Base-by-base conservation (phyloP, 1,140 invertebrate species). In the Pseudomyrmex cubaensis region DNA sequence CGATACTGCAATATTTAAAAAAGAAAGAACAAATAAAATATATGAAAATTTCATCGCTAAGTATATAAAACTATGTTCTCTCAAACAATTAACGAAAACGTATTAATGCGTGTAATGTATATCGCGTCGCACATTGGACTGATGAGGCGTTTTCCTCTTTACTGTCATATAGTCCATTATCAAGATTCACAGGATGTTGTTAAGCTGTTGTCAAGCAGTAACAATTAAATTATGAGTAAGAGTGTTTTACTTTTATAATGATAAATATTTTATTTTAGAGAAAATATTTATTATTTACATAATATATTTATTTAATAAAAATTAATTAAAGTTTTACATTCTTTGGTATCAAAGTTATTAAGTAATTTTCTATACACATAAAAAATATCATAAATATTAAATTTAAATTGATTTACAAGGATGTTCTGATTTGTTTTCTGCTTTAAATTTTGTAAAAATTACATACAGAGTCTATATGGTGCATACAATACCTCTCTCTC, bases 131-230 rank as follows among this genome's bases (percentile, higher is more conserved):
- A 10, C 35, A 25, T 9, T 70, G 17, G 7, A 70, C 76, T 80
- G 76, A 59, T 80, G 76, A 59, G 0, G 66, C 50, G 15, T 61
- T 48, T 59, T 48, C 44, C 50, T 70, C n/a, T 48, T 13, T 72
- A 2, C 4, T 59, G 20, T 59, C 15, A 70, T 17, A 35, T 48
- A 77, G 12, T 20, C 2, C 20, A 54, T 13, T 80, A 80, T 80
- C 76, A 61, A 22, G 17, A 61, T 72, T 1, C 3, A 59, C 76
- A 80, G 76, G 76, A 80, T 70, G 64, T 59, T 48, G 35, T 35
- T 7, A 35, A 57, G 44, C 64, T 78, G 64, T 48, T 20, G 52
- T 69, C 52, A 70, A 5, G 3, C 20, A 78, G 64, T 9, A 48
- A 70, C 17, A 78, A 25, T 78, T 57, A 70, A 70, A 78, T 46